Evolutionary conservation across 2,113 vertebrate genomes (phyloP), one percentile per base, ranked within the genome.

Genomic region (Labrus mixtus): DNA sequence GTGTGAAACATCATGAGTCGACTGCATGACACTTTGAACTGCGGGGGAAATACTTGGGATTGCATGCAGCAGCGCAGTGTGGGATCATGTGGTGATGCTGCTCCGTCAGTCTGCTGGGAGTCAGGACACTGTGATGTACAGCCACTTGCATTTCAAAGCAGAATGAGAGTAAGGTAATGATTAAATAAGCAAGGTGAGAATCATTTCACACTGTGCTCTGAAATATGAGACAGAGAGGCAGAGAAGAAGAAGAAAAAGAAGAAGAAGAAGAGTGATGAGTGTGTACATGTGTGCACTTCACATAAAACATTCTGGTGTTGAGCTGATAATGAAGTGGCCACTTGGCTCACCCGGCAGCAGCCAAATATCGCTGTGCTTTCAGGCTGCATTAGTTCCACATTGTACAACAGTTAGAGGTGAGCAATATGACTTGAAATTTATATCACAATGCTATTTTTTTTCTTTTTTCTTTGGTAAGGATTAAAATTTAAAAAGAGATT

Each of bases 251-350:
- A n/a, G n/a, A n/a, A n/a, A n/a, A n/a, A n/a, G n/a, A n/a, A n/a
- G n/a, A n/a, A n/a, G n/a, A n/a, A n/a, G n/a, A n/a, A 10, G 43
- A 20, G 41, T 41, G 51, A 57, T 20, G 39, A 60, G 23, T 16
- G 11, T 15, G 10, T 65, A 60, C 19, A 36, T 58, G 0, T 23
- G 59, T 43, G 16, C 25, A 54, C 66, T 66, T 66, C 39, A 25
- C 25, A n/a, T 8, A 57, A 50, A 73, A 73, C 55, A 53, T 61
- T 25, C 39, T 56, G 29, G 54, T 64, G 59, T 46, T 41, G 25
- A 69, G 75, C 45, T 73, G 62, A 68, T 63, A 70, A 71, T 78
- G 48, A n/a, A 75, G 48, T 57, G 56, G 56, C 56, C 61, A 12
- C 67, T 72, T 43, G 10, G 68, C 43, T 76, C 43, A 58, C 46